Evolutionary conservation across 2,888 invertebrate species (phyloP).

Genomic region (Nemotelus nigrinus): DNA sequence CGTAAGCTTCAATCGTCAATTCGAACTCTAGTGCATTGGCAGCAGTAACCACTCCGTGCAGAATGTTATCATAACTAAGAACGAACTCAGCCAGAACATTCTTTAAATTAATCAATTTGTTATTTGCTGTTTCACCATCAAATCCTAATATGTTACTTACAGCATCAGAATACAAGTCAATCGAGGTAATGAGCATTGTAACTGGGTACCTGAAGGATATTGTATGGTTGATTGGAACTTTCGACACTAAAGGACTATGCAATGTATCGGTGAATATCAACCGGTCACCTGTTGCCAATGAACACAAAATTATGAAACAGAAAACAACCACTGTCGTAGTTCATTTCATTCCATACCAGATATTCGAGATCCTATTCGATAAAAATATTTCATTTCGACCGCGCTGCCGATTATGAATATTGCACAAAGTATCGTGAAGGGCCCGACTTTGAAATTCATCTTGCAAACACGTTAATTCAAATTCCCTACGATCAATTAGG

Average conservation of each 20-base stretch:
- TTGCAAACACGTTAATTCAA: neutral
- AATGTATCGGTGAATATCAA: slow-evolving; percentile 59
- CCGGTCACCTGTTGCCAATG: slow-evolving; percentile 54
- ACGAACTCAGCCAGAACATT: slow-evolving; percentile 57
- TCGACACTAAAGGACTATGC: slow-evolving; percentile 55
- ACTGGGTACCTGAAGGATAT: slow-evolving; percentile 58
- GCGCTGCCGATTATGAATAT: slow-evolving; percentile 11
- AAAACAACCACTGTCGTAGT: neutral
- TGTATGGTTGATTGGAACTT: slow-evolving; percentile 53
- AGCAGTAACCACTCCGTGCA: slow-evolving; percentile 55
- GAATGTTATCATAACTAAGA: slow-evolving; percentile 42
- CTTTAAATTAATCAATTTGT: slow-evolving; percentile 51
- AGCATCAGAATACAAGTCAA: slow-evolving; percentile 59
- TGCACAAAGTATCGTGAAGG: neutral
- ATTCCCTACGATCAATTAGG: too few species aligned
- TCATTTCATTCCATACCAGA: slow-evolving; percentile 3
- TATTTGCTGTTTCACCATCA: neutral
- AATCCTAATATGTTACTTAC: slow-evolving; percentile 54
- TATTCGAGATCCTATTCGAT: slow-evolving; percentile 35
- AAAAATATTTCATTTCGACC: slow-evolving; percentile 23
- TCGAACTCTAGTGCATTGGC: slow-evolving; percentile 53
- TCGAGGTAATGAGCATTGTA: slow-evolving; percentile 57
- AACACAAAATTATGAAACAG: neutral
- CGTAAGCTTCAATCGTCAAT: slow-evolving; percentile 58
- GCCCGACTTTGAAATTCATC: slow-evolving; percentile 13